These are phyloP conservation scores for Blastomussa wellsi DNA, from an alignment of 92 coral and sea anemone species.

Conservation along the genomic window DNA sequence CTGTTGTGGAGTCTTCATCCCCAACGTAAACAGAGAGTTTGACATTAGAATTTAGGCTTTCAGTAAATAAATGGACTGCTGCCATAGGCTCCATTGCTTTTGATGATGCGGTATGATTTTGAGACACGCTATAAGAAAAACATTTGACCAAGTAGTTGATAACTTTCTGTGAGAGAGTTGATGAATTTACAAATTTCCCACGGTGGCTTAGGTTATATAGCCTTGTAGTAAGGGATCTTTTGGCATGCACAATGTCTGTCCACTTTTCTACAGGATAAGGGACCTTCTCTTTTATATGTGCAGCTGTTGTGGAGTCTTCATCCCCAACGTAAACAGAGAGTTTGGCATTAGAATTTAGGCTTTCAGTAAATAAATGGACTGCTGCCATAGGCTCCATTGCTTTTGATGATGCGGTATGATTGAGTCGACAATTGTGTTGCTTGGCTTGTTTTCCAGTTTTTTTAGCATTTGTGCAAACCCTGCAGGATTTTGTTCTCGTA, in stretches of 20 bases:
- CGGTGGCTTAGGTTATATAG: conserved; percentile 55
- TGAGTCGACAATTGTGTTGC: conserved; percentile 50
- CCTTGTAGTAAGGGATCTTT: conserved; percentile 57
- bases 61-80: conserved; percentile 44
- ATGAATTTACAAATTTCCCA: conserved; percentile 51
- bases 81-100: conserved; percentile 63
- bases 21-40: conserved; percentile 48
- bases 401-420: conserved; percentile 56
- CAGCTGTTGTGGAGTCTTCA: conserved; percentile 68
- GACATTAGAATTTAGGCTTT: conserved; percentile 31
- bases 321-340: conserved; percentile 49
- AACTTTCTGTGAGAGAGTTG: conserved; percentile 43
- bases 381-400: conserved; percentile 63
- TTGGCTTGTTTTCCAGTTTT: conserved; percentile 12
- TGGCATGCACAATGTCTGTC: conserved; percentile 59
- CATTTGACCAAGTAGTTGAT: conserved; percentile 39
- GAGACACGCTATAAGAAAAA: conserved; percentile 28
- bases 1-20: conserved; percentile 70
- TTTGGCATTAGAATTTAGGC: conserved; percentile 37
- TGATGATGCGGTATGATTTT: conserved; percentile 54
- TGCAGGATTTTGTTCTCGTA: conserved; percentile 49
- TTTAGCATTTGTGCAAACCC: conserved; percentile 45
- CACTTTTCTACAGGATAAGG: conserved; percentile 58
- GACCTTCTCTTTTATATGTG: conserved; percentile 48
- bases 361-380: conserved; percentile 35